Evolutionary conservation across 2,797 vertebrate species (phyloP).

Genomic region (Galagoides demidoff): DNA sequence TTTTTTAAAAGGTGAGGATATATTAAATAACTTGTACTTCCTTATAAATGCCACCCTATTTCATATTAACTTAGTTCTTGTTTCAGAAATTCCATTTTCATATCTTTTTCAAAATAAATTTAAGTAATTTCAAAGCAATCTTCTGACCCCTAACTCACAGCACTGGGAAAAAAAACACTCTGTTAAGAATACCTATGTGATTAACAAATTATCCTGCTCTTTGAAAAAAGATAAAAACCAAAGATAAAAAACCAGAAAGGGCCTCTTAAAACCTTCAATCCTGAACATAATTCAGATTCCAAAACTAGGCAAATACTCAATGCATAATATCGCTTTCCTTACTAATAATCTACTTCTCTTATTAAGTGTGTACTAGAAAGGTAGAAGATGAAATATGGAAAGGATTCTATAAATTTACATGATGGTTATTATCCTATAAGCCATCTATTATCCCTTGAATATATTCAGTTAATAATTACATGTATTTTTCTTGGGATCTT

Average conservation of each 20-base stretch:
- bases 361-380: background rate
- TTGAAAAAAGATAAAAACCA: background rate
- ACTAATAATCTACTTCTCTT: background rate
- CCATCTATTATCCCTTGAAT: background rate
- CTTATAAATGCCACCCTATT: background rate
- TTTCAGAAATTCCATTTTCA: background rate
- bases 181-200: background rate
- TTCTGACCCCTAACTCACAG: background rate
- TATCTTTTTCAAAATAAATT: background rate
- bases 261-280: background rate
- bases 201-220: background rate
- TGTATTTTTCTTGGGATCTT: slow-evolving; percentile 39
- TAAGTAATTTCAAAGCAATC: background rate
- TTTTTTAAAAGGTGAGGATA: background rate
- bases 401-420: background rate
- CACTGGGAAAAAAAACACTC: background rate
- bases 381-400: background rate
- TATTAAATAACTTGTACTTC: background rate
- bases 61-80: background rate
- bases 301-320: background rate
- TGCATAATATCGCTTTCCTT: background rate
- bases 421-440: background rate
- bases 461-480: slow-evolving; percentile 15
- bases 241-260: background rate
- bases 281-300: background rate